phyloP scores from a whole-genome alignment of 1,140 invertebrate genomes.

The Pygmarrhopalites habei region DNA sequence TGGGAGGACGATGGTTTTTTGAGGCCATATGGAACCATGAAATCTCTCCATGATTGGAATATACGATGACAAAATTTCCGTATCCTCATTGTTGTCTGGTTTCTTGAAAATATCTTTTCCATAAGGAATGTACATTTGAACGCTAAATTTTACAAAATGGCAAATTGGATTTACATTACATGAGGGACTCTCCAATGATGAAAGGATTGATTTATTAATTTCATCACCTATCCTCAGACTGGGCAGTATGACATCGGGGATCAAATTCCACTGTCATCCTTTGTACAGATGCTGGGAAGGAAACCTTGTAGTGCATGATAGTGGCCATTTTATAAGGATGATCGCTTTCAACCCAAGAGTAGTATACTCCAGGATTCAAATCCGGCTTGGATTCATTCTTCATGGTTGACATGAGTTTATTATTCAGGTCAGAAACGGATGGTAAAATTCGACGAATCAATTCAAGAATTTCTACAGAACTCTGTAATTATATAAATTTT shows the following conservation, averaged over 20 bases:
- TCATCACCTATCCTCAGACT: slow-evolving; percentile 91
- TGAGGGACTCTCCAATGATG: no score
- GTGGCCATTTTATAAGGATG: slow-evolving; percentile 91
- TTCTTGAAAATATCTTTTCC: slow-evolving; percentile 35
- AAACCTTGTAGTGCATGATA: slow-evolving; percentile 77
- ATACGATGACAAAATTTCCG: slow-evolving; percentile 44
- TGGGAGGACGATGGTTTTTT: slow-evolving; percentile 75
- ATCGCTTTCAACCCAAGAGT: slow-evolving; percentile 88
- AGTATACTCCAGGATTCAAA: slow-evolving; percentile 54
- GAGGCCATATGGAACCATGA: slow-evolving; percentile 74
- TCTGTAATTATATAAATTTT: slow-evolving; percentile 56
- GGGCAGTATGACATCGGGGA: slow-evolving; percentile 80
- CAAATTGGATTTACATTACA: no score
- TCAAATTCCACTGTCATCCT: slow-evolving; percentile 94
- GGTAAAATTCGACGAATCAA: slow-evolving; percentile 85
- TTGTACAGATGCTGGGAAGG: slow-evolving; percentile 77
- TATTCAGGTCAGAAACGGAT: slow-evolving; percentile 77
- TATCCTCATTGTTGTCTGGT: slow-evolving; percentile 15
- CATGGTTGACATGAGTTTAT: slow-evolving; percentile 38
- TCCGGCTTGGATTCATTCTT: slow-evolving; percentile 14
- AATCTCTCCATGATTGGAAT: slow-evolving; percentile 68
- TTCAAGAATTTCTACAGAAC: slow-evolving; percentile 81
- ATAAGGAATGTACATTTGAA: slow-evolving; percentile 75
- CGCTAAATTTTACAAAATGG: no score
- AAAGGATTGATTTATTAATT: no score